phyloP scores from a whole-genome alignment of 2,797 vertebrate species.

The Mus minutoides region DNA sequence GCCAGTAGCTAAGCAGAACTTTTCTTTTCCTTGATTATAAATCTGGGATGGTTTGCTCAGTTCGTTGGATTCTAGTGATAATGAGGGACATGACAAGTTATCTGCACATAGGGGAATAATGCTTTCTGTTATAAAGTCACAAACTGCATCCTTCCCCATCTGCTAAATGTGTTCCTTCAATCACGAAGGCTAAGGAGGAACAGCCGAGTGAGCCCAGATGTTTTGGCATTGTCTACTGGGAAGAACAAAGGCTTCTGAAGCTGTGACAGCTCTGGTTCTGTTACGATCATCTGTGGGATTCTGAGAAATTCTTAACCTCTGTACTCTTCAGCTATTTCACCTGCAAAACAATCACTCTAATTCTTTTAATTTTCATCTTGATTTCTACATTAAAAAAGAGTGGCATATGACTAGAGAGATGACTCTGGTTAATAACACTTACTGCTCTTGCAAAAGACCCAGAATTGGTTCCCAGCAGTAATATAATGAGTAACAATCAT shows the following conservation, averaged over 20 bases:
- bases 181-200: constrained; percentile 44
- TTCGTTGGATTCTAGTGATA: constrained; percentile 62
- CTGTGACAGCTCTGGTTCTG: background rate
- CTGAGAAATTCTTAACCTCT: background rate
- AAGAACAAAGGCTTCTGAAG: background rate
- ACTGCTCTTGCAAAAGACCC: background rate
- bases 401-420: background rate
- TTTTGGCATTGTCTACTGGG: background rate
- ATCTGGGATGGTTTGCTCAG: constrained; percentile 56
- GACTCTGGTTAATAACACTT: background rate
- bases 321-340: constrained; percentile 20
- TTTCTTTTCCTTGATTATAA: constrained; percentile 54
- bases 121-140: constrained; percentile 28
- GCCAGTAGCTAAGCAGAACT: background rate
- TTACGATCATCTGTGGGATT: background rate
- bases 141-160: constrained; percentile 46
- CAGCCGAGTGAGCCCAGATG: constrained; percentile 18
- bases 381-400: background rate
- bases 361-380: background rate
- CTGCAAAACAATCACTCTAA: constrained; percentile 19
- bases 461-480: background rate
- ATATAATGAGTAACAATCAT: background rate
- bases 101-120: constrained; percentile 40
- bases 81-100: constrained; percentile 66
- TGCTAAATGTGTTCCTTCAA: constrained; percentile 58